Evolutionary conservation across 2,113 vertebrate species (phyloP), one percentile per base, ranked within the genome.

Genomic region (Pitta sordida): DNA sequence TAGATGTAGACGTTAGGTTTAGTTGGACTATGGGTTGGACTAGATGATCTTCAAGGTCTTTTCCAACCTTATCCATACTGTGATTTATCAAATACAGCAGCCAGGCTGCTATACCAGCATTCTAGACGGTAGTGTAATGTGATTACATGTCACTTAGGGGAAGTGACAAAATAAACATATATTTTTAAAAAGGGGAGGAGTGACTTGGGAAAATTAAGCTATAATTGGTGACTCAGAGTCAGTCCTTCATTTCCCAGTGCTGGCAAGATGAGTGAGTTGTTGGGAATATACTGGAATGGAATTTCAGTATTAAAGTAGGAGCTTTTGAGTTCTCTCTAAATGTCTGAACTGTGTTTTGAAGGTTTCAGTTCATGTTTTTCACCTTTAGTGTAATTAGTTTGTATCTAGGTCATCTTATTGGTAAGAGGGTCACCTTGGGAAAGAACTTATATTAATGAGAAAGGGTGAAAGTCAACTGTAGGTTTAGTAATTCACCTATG

Each of bases 191-290:
- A 20, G 4, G 6, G 9, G 67, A 43, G 15, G 37, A 8, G 29
- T 94, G 88, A 92, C 91, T 89, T 43, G 71, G 67, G 59, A 65
- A 88, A 91, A 93, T 97, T 90, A 95, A 91, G 82, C 71, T 93
- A 13, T 86, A 91, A 96, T 90, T 56, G 43, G 59, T 96, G 95
- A 96, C 76, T 96, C 87, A 92, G 2, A 53, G 58, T 75, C 44
- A 32, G 59, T 39, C 26, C 37, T 75, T 88, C 83, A 73, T 94
- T 95, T 96, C 67, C 65, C 44, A 76, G 60, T 91, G 82, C 93
- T 97, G 91, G 94, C 83, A 86, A 96, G 80, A 65, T 83, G 48
- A 55, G 46, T 46, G 55, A 91, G 52, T 95, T 17, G 30, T 56
- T 37, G 36, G 90, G 27, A 94, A 79, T 77, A 67, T 14, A 16